phyloP scores from a whole-genome alignment of 2,113 vertebrate genomes.

The Nesogale talazaci region DNA sequence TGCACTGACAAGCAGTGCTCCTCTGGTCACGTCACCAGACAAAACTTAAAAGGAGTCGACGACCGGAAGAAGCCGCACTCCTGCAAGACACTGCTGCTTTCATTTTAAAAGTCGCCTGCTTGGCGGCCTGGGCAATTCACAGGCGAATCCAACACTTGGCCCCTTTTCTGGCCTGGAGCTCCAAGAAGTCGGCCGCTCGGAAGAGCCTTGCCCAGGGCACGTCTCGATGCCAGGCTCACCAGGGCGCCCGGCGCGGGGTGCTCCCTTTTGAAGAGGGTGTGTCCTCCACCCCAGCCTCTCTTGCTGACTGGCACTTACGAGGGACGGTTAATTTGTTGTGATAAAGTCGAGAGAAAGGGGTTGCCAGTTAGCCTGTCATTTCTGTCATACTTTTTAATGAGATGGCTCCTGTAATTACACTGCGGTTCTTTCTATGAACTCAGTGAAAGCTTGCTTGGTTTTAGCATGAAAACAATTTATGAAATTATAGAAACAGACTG shows the following conservation, averaged over 20 bases:
- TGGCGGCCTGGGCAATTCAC: not conserved
- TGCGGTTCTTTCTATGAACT: conserved; percentile 91
- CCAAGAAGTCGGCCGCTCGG: not conserved
- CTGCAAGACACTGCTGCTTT: not conserved
- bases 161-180: not conserved
- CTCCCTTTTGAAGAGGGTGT: conserved; percentile 69
- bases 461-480: conserved; percentile 90
- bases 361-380: conserved; percentile 89
- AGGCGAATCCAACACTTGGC: not conserved
- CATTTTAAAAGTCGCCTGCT: not conserved
- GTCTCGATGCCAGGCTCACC: not conserved
- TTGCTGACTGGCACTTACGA: conserved; percentile 82
- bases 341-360: conserved; percentile 90
- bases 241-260: not conserved
- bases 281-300: conserved; percentile 42
- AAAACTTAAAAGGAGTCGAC: conserved; percentile 31
- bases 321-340: conserved; percentile 88
- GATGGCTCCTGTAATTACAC: conserved; percentile 89
- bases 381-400: conserved; percentile 93
- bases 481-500: conserved; percentile 89
- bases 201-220: not conserved
- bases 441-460: conserved; percentile 89
- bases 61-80: not conserved
- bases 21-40: not conserved
- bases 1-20: not conserved